Base-by-base conservation (phyloP, 2,797 vertebrate species). In the Valencia hispanica region DNA sequence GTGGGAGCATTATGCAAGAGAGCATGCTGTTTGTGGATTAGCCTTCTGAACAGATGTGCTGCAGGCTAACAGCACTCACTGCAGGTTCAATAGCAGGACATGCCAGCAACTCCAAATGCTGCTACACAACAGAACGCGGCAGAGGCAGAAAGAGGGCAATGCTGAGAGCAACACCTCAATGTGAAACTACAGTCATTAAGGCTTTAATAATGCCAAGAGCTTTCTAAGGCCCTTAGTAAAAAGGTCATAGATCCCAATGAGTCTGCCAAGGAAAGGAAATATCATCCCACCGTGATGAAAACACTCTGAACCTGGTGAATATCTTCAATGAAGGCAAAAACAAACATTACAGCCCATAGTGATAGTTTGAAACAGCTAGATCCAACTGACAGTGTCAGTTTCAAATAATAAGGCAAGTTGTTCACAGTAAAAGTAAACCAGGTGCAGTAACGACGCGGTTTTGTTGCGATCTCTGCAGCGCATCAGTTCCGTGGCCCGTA, bases 41-140 rank as follows among this genome's bases (percentile, higher is more conserved):
- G 79, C 86, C 79, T 68, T 75, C 77, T 86, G 85, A 87, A 82
- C 90, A 90, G 89, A 88, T 91, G 86, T 83, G 88, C 88, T 88
- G 30, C 66, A 36, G 81, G 88, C 87, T 63, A 81, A 83, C 27
- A 11, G 77, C 78, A 73, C 83, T 88, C 80, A 88, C 75, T 65
- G 74, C 84, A 74, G 69, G 86, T 86, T 89, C 86, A 84, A 80
- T 69, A 77, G 70, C 20, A 47, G 83, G 78, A 86, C 79, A 77
- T 27, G 57, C 47, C 34, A 73, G 39, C 75, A 48, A 66, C 80
- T 87, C 79, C 75, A 79, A 77, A 80, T 79, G 71, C 75, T 75
- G 70, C 4, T 0, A 0, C 78, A 74, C 69, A 77, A 75, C 70
- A 89, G 70, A 25, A 86, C 9, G 57, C 84, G 83, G 53, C 72